Evolutionary conservation across 2,888 invertebrate genomes (phyloP), one percentile per base, ranked within the genome.

Genomic region (Dolichopus griseipennis): DNA sequence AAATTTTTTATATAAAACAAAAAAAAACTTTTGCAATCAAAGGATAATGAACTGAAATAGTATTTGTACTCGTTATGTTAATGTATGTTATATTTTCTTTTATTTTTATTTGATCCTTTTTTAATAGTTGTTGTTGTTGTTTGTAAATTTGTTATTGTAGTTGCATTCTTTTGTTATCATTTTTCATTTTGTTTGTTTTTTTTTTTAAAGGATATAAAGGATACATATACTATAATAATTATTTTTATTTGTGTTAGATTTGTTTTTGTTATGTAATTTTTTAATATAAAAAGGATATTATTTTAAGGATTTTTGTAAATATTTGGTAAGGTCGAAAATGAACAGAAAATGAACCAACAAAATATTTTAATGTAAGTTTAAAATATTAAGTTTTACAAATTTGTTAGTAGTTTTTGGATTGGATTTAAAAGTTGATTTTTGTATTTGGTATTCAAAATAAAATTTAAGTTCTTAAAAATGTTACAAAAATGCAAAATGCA

Each of bases 241-340:
- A 27, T 27, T 27, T 27, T 27, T 5, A 27, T 27, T 27, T 27
- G 27, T 37, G 12, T 37, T 37, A 5, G 4, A 37, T 2, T 37
- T 37, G 37, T 7, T 37, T 37, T 37, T 37, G 1, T 37, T 37
- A 4, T 27, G 2, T 27, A 5, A 4, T 27, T 27, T 41, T 5
- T 52, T 52, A 52, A 52, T 52, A 52, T 52, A 52, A 52, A 52
- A 52, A 52, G 52, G 52, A 52, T 52, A 52, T n/a, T 52, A 52
- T 52, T 52, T 52, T 52, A 52, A 52, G 52, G n/a, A 52, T 52
- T 52, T 52, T 6, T 18, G 18, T n/a, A 52, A 52, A 52, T 52
- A 52, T 52, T 52, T 15, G 52, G n/a, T 18, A 52, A 52, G 37
- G 37, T 37, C 4, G 15, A 52, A 52, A 52, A 52, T 18, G 15